Evolutionary conservation across 2,888 invertebrate species (phyloP).

Genomic region (Eretmocerus hayati): DNA sequence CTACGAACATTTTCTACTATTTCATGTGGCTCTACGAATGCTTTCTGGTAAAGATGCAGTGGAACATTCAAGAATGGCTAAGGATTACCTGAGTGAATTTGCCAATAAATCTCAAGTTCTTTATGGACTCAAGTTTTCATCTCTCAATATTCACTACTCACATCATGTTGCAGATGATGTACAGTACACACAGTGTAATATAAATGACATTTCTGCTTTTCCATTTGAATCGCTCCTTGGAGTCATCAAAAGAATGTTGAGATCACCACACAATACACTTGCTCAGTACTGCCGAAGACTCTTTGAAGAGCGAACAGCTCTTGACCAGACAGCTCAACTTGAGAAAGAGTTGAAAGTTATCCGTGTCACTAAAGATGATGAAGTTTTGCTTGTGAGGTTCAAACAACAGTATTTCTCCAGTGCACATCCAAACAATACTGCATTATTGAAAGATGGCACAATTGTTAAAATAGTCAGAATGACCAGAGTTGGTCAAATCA

Average conservation of each 20-base stretch:
- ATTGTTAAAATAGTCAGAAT: too few species aligned
- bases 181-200: neutral
- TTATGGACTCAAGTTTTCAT: neutral
- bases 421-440: too few species aligned
- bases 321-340: too few species aligned
- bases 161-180: slow-evolving; percentile 5
- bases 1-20: too few species aligned
- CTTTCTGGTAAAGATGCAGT: too few species aligned
- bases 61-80: neutral
- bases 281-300: neutral
- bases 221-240: neutral
- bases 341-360: too few species aligned
- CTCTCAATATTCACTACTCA: slow-evolving; percentile 5
- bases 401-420: too few species aligned
- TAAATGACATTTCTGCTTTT: slow-evolving; percentile 2
- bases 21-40: too few species aligned
- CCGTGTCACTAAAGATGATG: too few species aligned
- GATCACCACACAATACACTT: neutral
- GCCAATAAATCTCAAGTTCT: neutral
- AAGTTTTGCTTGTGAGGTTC: too few species aligned
- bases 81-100: neutral
- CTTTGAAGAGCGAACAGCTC: neutral
- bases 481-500: too few species aligned
- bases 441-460: too few species aligned
- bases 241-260: neutral